Base-by-base conservation (phyloP, 2,113 vertebrate species). In the Stigmatopora argus region DNA sequence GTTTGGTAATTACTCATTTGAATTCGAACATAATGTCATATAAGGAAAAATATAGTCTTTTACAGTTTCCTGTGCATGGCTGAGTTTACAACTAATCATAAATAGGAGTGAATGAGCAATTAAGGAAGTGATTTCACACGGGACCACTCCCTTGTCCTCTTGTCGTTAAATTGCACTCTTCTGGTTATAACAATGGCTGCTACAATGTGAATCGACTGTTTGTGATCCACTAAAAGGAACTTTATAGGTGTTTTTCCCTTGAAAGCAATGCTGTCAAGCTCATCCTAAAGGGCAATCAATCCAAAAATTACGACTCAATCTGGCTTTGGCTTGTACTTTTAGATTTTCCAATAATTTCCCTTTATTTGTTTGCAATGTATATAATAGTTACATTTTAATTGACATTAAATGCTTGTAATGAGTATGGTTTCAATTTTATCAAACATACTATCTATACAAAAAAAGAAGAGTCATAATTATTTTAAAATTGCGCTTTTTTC, bases 161-260 rank as follows among this genome's bases (percentile, higher is more conserved):
- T 47, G 19, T 55, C 38, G 66, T 58, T 26, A 13, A 56, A 76
- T n/a, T 26, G 62, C 55, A 18, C 52, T 5, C 2, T 19, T 21
- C 38, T 1, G 41, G 63, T 31, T 26, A 3, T n/a, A 69, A 85
- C 79, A 82, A 83, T 78, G 49, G 76, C 68, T 72, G 73, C 75
- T 79, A 87, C 74, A 38, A 38, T 64, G 70, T 65, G 67, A 34
- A 3, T 11, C 60, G 47, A 70, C 35, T 77, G 67, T 77, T 74
- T 66, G 51, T 12, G 13, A 62, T 12, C 7, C 47, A 45, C 69
- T 70, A 64, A 71, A 52, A 21, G 12, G 18, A 10, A 35, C 64
- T 21, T 72, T 72, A 56, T 70, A 14, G 55, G 11, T 53, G 12
- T 15, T 55, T 61, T 17, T 17, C 18, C 18, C 61, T 72, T 69